These are phyloP conservation scores for Anoplopoma fimbria DNA, from an alignment of 2,113 vertebrate species.

Conservation along the genomic window DNA sequence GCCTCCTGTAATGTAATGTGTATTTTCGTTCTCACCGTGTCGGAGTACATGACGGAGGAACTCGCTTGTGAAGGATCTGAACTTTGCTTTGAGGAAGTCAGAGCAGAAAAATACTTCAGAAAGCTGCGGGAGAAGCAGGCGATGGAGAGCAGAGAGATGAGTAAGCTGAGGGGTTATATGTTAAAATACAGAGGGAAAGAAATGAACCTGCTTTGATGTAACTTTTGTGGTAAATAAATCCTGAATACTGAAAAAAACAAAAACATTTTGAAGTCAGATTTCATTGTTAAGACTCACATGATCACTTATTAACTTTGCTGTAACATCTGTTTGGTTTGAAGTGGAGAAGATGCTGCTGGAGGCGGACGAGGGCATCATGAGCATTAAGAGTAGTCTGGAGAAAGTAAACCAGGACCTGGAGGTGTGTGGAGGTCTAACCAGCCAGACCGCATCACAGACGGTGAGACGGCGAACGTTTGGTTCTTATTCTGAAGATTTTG, in stretches of 20 bases:
- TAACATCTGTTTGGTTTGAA: background rate
- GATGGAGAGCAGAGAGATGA: slow-evolving; percentile 42
- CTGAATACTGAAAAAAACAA: background rate
- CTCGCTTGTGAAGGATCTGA: slow-evolving; percentile 85
- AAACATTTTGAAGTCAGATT: background rate
- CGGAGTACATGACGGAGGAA: slow-evolving; percentile 83
- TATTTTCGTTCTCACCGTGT: slow-evolving; percentile 59
- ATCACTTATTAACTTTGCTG: too few species aligned
- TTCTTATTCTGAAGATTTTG: too few species aligned
- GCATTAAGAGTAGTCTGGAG: slow-evolving; percentile 37
- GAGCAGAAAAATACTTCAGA: slow-evolving; percentile 80
- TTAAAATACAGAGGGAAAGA: background rate
- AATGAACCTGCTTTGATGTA: background rate
- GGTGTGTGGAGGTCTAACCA: background rate
- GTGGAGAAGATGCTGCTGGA: slow-evolving; percentile 44
- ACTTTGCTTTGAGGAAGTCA: slow-evolving; percentile 89
- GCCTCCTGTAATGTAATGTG: too few species aligned
- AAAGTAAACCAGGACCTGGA: slow-evolving; percentile 35
- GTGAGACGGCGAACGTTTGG: slow-evolving; percentile 27
- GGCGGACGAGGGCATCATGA: slow-evolving; percentile 51
- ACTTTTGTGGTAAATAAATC: background rate
- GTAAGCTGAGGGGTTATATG: slow-evolving; percentile 21
- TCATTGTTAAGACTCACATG: background rate
- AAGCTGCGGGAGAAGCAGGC: slow-evolving; percentile 69
- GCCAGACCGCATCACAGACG: background rate